Evolutionary conservation across 2,888 invertebrate genomes (phyloP).

Genomic region (Rotaria sp.): DNA sequence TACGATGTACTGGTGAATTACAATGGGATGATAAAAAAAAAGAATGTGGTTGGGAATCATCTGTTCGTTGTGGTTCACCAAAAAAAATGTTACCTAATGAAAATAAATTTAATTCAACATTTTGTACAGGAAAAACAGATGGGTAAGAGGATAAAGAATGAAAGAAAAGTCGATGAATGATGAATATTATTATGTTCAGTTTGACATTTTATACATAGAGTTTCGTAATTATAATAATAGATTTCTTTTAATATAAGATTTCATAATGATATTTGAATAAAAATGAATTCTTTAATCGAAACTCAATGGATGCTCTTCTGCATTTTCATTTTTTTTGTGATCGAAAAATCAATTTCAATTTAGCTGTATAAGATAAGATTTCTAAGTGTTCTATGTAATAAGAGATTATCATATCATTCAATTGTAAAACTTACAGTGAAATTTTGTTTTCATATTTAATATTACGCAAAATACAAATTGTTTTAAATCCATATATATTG

Average conservation of each 20-base stretch:
- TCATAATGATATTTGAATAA: not conserved
- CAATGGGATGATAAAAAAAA: conserved; percentile 38
- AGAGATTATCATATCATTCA: too few relatives aligned
- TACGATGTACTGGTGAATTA: conserved; percentile 37
- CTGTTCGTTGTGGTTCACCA: conserved; percentile 29
- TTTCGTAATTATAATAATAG: not conserved
- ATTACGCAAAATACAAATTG: too few relatives aligned
- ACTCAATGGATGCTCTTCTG: too few relatives aligned
- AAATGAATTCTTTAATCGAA: not conserved
- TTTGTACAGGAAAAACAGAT: conserved; percentile 36
- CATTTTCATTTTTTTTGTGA: too few relatives aligned
- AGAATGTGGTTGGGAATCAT: conserved; percentile 39
- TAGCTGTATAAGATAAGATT: too few relatives aligned
- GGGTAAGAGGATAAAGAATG: conserved; percentile 17
- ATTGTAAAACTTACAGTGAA: too few relatives aligned
- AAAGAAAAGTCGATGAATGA: not conserved
- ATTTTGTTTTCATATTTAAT: too few relatives aligned
- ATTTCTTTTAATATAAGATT: not conserved
- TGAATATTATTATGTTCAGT: not conserved
- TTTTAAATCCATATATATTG: too few relatives aligned
- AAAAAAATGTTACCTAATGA: conserved; percentile 40
- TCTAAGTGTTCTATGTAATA: too few relatives aligned
- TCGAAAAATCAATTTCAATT: too few relatives aligned
- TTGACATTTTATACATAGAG: not conserved
- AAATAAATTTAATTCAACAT: conserved; percentile 40